Evolutionary conservation across 2,113 vertebrate genomes (phyloP).

Genomic region (Clarias macrocephalus): DNA sequence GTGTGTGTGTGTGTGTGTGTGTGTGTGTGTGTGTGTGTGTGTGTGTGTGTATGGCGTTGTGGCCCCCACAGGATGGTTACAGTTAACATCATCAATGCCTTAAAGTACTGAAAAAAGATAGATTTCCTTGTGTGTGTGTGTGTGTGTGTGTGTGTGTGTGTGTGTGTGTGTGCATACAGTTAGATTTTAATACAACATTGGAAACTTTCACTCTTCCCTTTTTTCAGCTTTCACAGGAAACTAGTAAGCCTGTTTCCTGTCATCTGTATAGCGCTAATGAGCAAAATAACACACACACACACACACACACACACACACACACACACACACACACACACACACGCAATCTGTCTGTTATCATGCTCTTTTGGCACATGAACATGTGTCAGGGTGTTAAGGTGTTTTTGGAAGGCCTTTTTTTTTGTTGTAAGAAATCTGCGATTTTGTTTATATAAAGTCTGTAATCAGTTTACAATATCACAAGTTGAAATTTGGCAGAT

Average conservation of each 20-base stretch:
- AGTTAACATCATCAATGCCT: neutral
- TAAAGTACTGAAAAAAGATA: neutral
- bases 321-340: neutral
- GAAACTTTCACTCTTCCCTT: conserved; percentile 41
- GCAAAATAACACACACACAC: conserved; percentile 17
- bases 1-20: conserved; percentile 34
- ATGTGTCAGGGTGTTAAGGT: neutral
- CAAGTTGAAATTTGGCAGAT: neutral
- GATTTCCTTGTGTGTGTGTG: neutral
- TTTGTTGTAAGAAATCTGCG: neutral
- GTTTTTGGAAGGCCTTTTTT: neutral
- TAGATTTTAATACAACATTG: neutral
- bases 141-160: conserved; percentile 19
- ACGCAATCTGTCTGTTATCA: neutral
- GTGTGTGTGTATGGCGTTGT: neutral
- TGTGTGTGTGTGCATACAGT: neutral
- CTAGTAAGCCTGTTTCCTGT: conserved; percentile 50
- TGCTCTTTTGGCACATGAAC: neutral
- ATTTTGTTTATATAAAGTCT: neutral
- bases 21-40: conserved; percentile 1
- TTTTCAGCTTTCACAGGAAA: conserved; percentile 49
- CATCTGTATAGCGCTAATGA: conserved; percentile 43
- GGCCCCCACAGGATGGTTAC: neutral
- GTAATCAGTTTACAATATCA: neutral
- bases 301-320: conserved; percentile 27